Base-by-base conservation (phyloP, 2,797 vertebrate species). In the Bucorvus abyssinicus region DNA sequence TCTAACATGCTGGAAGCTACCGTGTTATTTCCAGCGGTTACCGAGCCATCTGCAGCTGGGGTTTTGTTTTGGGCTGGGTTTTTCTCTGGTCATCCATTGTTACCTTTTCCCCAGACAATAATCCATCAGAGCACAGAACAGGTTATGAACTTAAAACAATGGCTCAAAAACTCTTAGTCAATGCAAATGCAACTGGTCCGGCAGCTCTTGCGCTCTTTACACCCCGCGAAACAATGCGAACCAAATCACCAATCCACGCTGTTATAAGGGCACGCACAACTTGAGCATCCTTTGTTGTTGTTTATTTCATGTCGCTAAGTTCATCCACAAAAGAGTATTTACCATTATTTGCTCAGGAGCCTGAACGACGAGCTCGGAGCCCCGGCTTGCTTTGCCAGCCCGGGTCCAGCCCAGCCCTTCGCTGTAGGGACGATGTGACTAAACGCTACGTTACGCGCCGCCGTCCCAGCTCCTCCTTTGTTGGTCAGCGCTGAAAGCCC, bases 131-230 rank as follows among this genome's bases (percentile, higher is more conserved):
- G 75, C 68, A 63, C 49, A 64, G 32, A 61, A 38, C 50, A 76
- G 85, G 73, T 44, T 73, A 65, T 78, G 82, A 96, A 81, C 22
- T 14, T 82, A 59, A 91, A 88, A 88, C 93, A 90, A 90, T 61
- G 83, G 73, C 73, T 93, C 42, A 77, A 95, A 80, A n/a, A 5
- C 61, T 74, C 92, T 95, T 90, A 89, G 89, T 91, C 93, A 95
- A 83, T 83, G 78, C 77, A 95, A 93, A 90, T 70, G 32, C 29
- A 85, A 87, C 81, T 30, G 45, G 75, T 90, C 63, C 26, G 53
- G 77, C 73, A 93, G 92, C 92, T 71, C 73, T 60, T 30, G 2
- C 0, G 11, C 67, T 79, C 87, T 53, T 67, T 42, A 86, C 92
- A 49, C 73, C 69, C 80, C 26, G 64, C 30, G 18, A 23, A 71